Base-by-base conservation (phyloP, 2,797 vertebrate genomes). In the Gobio occitaniae region DNA sequence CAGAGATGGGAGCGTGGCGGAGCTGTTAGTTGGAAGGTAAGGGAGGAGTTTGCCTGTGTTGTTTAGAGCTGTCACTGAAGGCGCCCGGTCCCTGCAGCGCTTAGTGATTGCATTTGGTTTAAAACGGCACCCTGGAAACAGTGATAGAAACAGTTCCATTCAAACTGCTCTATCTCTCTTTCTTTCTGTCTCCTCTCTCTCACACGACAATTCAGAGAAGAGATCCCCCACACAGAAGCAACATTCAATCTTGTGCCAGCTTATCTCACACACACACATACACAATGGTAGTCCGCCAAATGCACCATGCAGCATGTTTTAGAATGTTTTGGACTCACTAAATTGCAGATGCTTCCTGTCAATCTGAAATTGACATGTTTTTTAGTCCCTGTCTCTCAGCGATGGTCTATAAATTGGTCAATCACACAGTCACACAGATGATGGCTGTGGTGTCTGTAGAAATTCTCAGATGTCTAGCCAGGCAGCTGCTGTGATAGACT, bases 31-130 rank as follows among this genome's bases (percentile, higher is more conserved):
- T 52, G n/a, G 82, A 72, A 84, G 81, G 78, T 83, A 48, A 54
- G 25, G 41, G 32, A 69, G 41, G 79, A 69, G 85, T 77, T 81
- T 83, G 66, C 68, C 52, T 75, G 66, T 80, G 78, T 80, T 86
- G 83, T 84, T 82, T 81, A 72, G 83, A 80, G 75, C 78, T 85
- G 87, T 78, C 85, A 81, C 59, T 59, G 65, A 75, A 72, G 75
- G 85, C 32, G 21, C 63, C 75, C n/a, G 61, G 78, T 83, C 69
- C 85, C 80, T 75, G 76, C 69, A 70, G 83, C 29, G 50, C 75
- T 88, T 83, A 87, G 85, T 86, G 85, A 88, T 88, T 88, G 79
- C 83, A 76, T 76, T 82, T 75, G 65, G 78, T 84, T 83, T 87
- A 86, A 86, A 86, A 86, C 80, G 69, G 69, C 83, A 83, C 80